A percentile compares a stretch with the other conserved stretches of the same genome.
phyloP scores from a whole-genome alignment of 2,888 invertebrate species.

The Cosmia trapezina region DNA sequence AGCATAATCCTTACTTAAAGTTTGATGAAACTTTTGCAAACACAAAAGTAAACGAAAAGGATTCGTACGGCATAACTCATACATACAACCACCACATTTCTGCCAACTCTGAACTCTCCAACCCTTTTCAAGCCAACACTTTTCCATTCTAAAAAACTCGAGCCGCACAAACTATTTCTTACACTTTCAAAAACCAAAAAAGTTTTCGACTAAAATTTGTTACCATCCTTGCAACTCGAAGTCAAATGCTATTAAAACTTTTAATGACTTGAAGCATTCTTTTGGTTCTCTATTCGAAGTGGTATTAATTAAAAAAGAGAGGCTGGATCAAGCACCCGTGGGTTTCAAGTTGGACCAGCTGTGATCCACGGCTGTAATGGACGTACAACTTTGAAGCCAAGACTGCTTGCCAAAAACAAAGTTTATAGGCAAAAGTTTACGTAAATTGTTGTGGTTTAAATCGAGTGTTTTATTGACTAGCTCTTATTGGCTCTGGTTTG shows the following conservation, averaged over 20 bases:
- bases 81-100: conserved; percentile 47
- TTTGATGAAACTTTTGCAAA: conserved; percentile 10
- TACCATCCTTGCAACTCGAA: conserved; percentile 80
- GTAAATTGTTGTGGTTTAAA: conserved; percentile 67
- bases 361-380: conserved; percentile 66
- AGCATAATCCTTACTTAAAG: background rate
- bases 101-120: conserved; percentile 32
- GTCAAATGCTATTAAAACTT: conserved; percentile 90
- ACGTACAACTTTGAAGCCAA: conserved; percentile 64
- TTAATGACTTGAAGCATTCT: conserved; percentile 90
- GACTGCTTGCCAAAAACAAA: conserved; percentile 73
- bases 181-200: conserved; percentile 75
- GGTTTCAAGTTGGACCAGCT: conserved; percentile 73
- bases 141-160: conserved; percentile 60
- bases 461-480: conserved; percentile 62
- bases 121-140: conserved; percentile 45
- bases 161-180: conserved; percentile 68
- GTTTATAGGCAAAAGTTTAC: conserved; percentile 64
- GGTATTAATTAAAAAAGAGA: conserved; percentile 90
- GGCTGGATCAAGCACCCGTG: conserved; percentile 81
- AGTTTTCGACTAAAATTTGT: conserved; percentile 84
- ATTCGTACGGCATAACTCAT: conserved; percentile 12
- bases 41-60: conserved; percentile 14
- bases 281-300: conserved; percentile 87
- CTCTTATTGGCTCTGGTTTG: conserved; percentile 38